These are phyloP conservation scores for Vulpes vulpes DNA, from an alignment of 2,113 vertebrate species.

Conservation along the genomic window DNA sequence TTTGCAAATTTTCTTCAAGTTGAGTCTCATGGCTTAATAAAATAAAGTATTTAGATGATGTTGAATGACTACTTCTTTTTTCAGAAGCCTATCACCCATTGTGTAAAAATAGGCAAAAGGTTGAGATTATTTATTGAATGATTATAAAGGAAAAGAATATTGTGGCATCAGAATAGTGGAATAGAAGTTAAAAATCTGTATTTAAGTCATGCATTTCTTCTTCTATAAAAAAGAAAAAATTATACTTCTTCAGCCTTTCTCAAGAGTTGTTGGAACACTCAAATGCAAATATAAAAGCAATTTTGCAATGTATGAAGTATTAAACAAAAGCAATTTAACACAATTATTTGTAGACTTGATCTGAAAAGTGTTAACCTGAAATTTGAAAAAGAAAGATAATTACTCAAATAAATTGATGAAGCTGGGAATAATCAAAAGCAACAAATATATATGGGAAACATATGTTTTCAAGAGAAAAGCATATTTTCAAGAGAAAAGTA, in stretches of 20 bases:
- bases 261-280: not conserved
- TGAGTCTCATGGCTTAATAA: not conserved
- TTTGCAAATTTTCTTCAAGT: slow-evolving; percentile 27
- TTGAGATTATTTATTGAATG: not conserved
- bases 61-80: not conserved
- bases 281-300: slow-evolving; percentile 8
- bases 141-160: not conserved
- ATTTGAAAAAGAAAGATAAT: slow-evolving; percentile 49
- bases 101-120: not conserved
- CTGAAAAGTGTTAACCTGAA: not conserved
- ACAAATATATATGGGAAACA: not conserved
- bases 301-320: not conserved
- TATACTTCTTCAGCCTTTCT: not conserved
- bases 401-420: slow-evolving; percentile 44
- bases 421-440: slow-evolving; percentile 7
- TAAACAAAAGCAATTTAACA: not conserved
- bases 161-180: not conserved
- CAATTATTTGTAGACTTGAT: slow-evolving; percentile 38
- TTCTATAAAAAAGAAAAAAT: slow-evolving; percentile 13
- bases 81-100: not conserved
- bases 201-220: not conserved
- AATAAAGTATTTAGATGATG: not conserved
- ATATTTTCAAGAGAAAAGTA: slow-evolving; percentile 34
- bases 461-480: slow-evolving; percentile 5
- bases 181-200: not conserved